Evolutionary conservation across 2,797 vertebrate species (phyloP).

Genomic region (Pachyuromys duprasi): DNA sequence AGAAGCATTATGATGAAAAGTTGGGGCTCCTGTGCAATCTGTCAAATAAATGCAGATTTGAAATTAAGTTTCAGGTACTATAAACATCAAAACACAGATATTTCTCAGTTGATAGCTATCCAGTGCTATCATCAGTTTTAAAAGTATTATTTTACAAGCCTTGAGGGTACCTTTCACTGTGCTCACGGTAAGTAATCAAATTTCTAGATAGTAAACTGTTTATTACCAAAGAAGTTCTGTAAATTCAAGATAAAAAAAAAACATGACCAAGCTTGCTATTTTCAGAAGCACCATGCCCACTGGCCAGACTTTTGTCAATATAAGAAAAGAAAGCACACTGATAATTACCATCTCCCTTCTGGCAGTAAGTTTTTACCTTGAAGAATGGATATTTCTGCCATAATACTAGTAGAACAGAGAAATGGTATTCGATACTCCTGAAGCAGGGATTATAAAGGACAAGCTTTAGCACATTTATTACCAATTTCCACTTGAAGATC

Average conservation of each 20-base stretch:
- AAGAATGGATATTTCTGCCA: conserved; percentile 58
- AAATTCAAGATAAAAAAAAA: conserved; percentile 74
- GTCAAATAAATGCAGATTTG: conserved; percentile 73
- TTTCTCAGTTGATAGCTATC: conserved; percentile 63
- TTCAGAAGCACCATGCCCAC: conserved; percentile 58
- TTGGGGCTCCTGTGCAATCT: conserved; percentile 54
- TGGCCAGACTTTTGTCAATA: conserved; percentile 61
- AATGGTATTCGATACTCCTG: background rate
- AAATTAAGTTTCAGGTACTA: conserved; percentile 70
- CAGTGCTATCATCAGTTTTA: conserved; percentile 66
- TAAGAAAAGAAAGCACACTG: conserved; percentile 61
- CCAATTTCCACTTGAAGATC: background rate
- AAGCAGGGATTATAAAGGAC: conserved; percentile 52
- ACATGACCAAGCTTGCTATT: conserved; percentile 32
- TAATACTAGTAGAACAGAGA: background rate
- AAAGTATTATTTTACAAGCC: conserved; percentile 73
- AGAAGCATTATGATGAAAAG: conserved; percentile 73
- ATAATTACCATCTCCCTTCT: conserved; percentile 56
- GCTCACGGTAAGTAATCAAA: conserved; percentile 71
- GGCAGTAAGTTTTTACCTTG: conserved; percentile 34
- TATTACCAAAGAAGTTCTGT: conserved; percentile 72
- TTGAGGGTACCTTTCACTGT: conserved; percentile 62
- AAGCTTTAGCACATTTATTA: conserved; percentile 53
- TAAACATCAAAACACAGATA: conserved; percentile 67
- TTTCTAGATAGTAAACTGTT: conserved; percentile 71